A percentile compares a stretch with the other conserved stretches of the same genome.
These are phyloP conservation scores for Lepidonotus clava DNA, from an alignment of 2,888 invertebrate species.

Conservation along the genomic window DNA sequence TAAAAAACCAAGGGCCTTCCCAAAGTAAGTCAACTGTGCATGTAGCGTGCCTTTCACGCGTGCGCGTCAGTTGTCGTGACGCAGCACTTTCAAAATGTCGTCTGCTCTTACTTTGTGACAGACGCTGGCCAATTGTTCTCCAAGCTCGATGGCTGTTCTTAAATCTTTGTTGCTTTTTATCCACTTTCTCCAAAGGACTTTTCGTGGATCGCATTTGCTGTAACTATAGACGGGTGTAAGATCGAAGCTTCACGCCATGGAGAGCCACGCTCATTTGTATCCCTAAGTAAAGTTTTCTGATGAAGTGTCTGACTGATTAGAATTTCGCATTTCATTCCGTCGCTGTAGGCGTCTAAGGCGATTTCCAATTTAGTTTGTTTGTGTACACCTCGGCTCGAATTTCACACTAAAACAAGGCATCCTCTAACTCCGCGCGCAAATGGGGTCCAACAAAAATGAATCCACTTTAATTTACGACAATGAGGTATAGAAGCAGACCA, in stretches of 20 bases:
- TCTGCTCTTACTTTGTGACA: neutral
- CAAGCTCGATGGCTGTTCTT: neutral
- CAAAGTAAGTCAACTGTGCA: neutral
- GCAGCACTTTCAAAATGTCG: neutral
- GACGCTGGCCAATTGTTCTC: conserved; percentile 3
- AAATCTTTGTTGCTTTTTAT: neutral
- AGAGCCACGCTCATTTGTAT: neutral
- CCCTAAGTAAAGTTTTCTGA: conserved; percentile 23
- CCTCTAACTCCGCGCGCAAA: neutral
- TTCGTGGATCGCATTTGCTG: neutral
- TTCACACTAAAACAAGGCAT: conserved; percentile 16
- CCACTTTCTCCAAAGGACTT: neutral
- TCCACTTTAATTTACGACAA: neutral
- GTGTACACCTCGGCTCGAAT: conserved; percentile 22
- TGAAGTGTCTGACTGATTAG: conserved; percentile 32
- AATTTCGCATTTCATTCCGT: conserved; percentile 20
- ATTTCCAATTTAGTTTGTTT: conserved; percentile 43
- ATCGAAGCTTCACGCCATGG: neutral
- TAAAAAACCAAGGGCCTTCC: neutral
- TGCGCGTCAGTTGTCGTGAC: neutral
- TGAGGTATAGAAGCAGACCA: neutral
- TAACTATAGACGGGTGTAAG: neutral
- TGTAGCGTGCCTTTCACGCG: neutral
- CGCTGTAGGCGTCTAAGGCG: conserved; percentile 3
- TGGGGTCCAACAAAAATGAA: neutral